Conservation (phyloP, 2,113 vertebrate species). For the Channa maculata region DNA sequence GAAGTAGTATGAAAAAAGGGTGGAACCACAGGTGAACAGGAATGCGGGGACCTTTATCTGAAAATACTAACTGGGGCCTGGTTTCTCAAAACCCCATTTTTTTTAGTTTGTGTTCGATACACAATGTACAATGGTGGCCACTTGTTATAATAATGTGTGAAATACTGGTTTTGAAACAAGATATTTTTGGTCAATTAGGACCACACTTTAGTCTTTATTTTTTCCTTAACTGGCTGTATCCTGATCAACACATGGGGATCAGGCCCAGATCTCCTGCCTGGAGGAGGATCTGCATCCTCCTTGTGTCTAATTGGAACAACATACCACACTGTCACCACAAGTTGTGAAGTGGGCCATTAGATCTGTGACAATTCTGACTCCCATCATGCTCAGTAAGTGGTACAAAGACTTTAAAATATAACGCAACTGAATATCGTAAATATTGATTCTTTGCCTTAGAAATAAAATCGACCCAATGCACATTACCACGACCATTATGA, state of each 20-base stretch:
- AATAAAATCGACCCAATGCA: neutral
- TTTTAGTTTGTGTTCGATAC: neutral
- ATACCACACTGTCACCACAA: neutral
- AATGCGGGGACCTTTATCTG: slow-evolving; percentile 48
- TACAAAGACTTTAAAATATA: neutral
- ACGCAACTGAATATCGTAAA: neutral
- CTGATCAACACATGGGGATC: neutral
- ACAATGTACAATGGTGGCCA: neutral
- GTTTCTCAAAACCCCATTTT: slow-evolving; percentile 46
- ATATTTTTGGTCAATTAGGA: no score
- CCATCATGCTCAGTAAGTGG: neutral
- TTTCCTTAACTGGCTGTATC: neutral
- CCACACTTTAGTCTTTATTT: no score
- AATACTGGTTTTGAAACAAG: no score
- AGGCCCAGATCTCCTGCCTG: neutral
- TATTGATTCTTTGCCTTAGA: neutral
- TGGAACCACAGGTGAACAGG: slow-evolving; percentile 50
- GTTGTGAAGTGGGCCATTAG: neutral
- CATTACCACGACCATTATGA: neutral
- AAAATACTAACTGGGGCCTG: slow-evolving; percentile 46
- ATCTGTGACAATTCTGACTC: no score
- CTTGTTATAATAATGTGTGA: no score
- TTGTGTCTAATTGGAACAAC: neutral
- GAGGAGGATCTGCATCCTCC: neutral
- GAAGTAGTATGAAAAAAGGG: slow-evolving; percentile 38